A percentile compares a stretch with the other conserved stretches of the same genome.
Evolutionary conservation across 2,113 vertebrate genomes (phyloP).

Genomic region (Fulica atra): DNA sequence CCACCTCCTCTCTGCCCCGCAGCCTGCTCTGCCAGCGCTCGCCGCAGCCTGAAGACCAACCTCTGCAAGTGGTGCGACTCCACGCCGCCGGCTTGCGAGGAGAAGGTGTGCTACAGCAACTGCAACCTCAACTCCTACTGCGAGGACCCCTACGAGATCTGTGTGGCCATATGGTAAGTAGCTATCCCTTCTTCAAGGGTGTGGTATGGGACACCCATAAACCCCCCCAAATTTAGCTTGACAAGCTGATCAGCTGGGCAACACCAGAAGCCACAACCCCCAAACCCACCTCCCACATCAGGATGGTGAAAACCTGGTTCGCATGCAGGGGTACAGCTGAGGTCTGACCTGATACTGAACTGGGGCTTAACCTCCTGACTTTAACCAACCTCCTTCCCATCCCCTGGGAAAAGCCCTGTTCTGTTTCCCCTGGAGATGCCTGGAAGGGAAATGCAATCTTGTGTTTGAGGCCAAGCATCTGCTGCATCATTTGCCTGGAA

Average conservation of each 20-base stretch:
- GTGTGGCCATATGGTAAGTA: constrained; percentile 85
- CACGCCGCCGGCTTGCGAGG: constrained; percentile 77
- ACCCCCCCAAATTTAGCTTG: background rate
- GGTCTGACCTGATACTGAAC: background rate
- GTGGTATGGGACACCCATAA: fast-evolving
- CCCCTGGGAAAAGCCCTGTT: background rate
- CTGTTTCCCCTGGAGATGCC: background rate
- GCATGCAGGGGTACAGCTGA: background rate
- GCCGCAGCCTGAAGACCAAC: constrained; percentile 82
- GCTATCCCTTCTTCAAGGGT: fast-evolving
- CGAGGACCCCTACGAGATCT: constrained; percentile 81
- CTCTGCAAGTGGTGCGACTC: constrained; percentile 88
- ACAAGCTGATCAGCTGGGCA: background rate
- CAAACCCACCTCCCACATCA: background rate
- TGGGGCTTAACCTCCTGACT: background rate
- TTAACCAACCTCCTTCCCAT: background rate
- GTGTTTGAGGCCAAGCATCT: background rate
- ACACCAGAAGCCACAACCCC: background rate
- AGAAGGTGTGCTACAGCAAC: constrained; percentile 84
- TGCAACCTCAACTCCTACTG: constrained; percentile 88
- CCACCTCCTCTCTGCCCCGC: background rate
- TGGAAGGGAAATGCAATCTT: background rate
- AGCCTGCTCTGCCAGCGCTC: constrained; percentile 44
- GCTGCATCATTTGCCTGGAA: background rate
- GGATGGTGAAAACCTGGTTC: background rate